Base-by-base conservation (phyloP, 2,797 vertebrate species). In the Cuculus canorus region DNA sequence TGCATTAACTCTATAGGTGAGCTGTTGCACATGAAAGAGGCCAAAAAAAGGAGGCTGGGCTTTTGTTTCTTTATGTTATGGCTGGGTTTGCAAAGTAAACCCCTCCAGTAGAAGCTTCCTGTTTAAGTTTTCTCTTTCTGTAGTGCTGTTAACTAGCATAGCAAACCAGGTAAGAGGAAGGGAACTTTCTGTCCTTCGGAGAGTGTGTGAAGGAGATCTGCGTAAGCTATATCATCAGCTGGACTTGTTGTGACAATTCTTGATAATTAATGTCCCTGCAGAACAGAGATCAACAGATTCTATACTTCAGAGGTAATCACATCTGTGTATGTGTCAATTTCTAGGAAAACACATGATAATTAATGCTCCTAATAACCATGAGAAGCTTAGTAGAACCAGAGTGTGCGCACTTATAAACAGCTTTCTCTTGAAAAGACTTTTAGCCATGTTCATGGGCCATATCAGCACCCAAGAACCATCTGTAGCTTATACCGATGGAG, bases 261-360 rank as follows among this genome's bases (percentile, higher is more conserved):
- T 86, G 76, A 15, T 71, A 95, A 95, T 93, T 95, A 96, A 57
- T 50, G 64, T 88, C 54, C 88, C 90, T 90, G 24, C 66, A 79
- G 45, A 95, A 85, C 77, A 89, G 69, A 41, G 45, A 91, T 68
- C 76, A 94, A 82, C 64, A 86, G 47, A 41, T 32, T 86, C 39
- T 53, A 85, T 21, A 72, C 77, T 93, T 91, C 80, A 90, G 52
- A 92, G 54, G 80, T 92, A 90, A 92, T 91, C 47, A 60, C 27
- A 86, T 82, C 41, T 69, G 28, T 47, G 23, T 43, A 72, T 39
- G 56, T 79, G 86, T 82, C 57, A 87, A 11, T 87, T 88, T 89
- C n/a, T 66, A 33, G 69, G 48, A 84, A 65, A 78, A 88, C 82
- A 60, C 73, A 63, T 66, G 54, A 43, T 32, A 86, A 88, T 90